Base-by-base conservation (phyloP, 2,888 invertebrate genomes). In the Lordiphosa fenestrarum region DNA sequence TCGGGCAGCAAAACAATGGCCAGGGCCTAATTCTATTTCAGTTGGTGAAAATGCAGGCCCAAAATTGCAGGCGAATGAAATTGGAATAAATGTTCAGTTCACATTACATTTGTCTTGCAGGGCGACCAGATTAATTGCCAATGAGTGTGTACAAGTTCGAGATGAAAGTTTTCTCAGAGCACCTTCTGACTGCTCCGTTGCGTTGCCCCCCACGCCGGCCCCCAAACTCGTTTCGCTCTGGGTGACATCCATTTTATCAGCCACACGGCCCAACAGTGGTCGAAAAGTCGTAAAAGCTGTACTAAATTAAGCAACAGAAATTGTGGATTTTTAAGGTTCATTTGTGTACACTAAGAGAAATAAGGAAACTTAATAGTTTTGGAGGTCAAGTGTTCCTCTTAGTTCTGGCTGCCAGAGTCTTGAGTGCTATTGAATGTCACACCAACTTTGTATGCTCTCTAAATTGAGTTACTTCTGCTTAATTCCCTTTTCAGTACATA, bases 61-160 rank as follows among this genome's bases (percentile, higher is more conserved):
- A 13, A 65, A 76, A 80, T 68, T 85, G 77, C 76, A 83, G 33
- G 48, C 52, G 52, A 52, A 53, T 23, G 21, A 13, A 21, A 40
- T 30, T 36, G 53, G 56, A 53, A 65, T 55, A 61, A 68, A 66
- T 58, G 53, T 56, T 68, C 55, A 60, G 65, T 65, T 55, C 62
- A 72, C 65, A 72, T 70, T 70, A 75, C 83, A 73, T 76, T 80
- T 83, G 66, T 75, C 73, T 84, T 69, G 51, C 54, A 60, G 36
- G 62, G 54, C 70, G 58, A 78, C 69, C 84, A 87, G 87, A 87
- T 87, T 87, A 87, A 87, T 87, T 87, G 87, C 85, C 87, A 76
- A 81, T 78, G 85, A 86, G 84, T 78, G 84, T 85, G 78, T 84
- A 84, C 77, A 77, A 86, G 86, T 86, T 83, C 71, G 73, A 71